Evolutionary conservation across 2,797 vertebrate genomes (phyloP).

Genomic region (Acanthornis magna): DNA sequence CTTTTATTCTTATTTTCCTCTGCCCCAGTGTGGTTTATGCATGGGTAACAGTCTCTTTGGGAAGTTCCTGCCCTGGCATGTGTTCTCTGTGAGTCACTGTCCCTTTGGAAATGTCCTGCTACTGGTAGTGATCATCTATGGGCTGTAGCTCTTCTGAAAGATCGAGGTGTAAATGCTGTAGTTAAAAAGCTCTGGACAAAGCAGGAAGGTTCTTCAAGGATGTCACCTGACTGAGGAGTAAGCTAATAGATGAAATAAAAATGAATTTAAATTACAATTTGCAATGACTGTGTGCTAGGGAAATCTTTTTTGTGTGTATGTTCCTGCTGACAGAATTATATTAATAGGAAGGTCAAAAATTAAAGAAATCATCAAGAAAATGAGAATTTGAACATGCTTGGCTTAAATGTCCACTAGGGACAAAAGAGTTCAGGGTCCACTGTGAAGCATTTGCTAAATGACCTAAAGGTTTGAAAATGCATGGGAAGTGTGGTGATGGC

Average conservation of each 20-base stretch:
- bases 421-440: not conserved
- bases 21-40: not conserved
- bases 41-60: not conserved
- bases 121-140: rapidly evolving
- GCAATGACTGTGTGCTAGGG: not conserved
- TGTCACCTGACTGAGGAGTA: not conserved
- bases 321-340: not conserved
- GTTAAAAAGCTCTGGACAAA: not conserved
- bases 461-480: not conserved
- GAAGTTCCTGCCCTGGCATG: not conserved
- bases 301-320: not conserved
- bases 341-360: not conserved
- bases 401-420: not conserved
- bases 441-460: not conserved
- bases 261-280: not conserved
- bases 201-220: not conserved
- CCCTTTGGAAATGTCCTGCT: not conserved
- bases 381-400: not conserved
- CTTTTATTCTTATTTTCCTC: not conserved
- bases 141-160: not conserved
- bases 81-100: not conserved
- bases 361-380: not conserved
- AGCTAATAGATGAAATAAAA: not conserved
- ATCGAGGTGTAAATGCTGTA: not conserved
- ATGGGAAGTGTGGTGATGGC: not conserved